phyloP scores from a whole-genome alignment of 2,888 invertebrate species.

The Eutolmus rufibarbis region DNA sequence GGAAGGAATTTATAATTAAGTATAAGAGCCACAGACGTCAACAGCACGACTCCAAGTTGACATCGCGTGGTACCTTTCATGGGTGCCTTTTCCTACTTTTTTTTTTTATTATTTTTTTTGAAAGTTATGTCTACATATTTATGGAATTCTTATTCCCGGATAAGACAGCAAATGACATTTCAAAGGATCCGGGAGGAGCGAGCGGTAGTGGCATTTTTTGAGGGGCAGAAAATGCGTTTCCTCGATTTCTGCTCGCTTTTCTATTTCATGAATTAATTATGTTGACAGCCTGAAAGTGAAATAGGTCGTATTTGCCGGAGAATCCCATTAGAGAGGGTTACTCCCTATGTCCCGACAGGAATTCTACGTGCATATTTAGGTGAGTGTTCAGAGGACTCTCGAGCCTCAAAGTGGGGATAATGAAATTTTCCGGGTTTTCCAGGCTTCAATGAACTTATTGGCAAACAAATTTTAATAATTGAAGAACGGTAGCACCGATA shows the following conservation, averaged over 20 bases:
- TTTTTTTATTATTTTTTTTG: slow-evolving; percentile 50
- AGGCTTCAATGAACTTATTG: neutral
- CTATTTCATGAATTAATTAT: slow-evolving; percentile 11
- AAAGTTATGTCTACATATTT: slow-evolving; percentile 53
- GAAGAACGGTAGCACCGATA: neutral
- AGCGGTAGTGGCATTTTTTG: neutral
- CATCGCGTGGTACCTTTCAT: slow-evolving; percentile 19
- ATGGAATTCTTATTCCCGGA: slow-evolving; percentile 3
- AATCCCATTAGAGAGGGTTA: slow-evolving; percentile 5
- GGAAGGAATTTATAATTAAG: slow-evolving; percentile 29
- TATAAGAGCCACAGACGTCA: slow-evolving; percentile 15
- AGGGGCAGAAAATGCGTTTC: neutral
- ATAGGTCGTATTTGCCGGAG: neutral
- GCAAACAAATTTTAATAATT: neutral
- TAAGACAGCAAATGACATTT: neutral
- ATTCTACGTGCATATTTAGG: neutral
- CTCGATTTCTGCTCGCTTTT: slow-evolving; percentile 2
- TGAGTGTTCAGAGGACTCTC: neutral
- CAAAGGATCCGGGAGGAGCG: neutral
- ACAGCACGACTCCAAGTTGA: slow-evolving; percentile 11
- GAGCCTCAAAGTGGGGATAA: neutral
- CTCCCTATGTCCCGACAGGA: neutral
- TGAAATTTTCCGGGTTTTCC: neutral
- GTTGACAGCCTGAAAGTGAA: neutral
- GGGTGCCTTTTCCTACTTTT: slow-evolving; percentile 4